Evolutionary conservation across 2,888 invertebrate species (phyloP), one percentile per base, ranked within the genome.

Genomic region (Cheilosia variabilis): DNA sequence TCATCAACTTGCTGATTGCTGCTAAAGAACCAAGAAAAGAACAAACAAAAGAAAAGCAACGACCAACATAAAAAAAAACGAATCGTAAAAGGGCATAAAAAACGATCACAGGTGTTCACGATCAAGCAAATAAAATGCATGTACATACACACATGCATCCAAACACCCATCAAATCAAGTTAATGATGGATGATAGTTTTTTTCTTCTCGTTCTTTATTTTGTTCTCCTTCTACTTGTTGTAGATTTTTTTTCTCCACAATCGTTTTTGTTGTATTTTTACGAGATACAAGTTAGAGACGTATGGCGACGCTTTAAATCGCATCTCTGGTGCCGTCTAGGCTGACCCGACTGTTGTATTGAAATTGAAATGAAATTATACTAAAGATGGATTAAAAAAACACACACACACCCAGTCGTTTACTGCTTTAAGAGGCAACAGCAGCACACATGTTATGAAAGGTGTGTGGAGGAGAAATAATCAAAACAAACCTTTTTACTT

Each of bases 101-200:
- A 87, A 84, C 82, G 87, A 83, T 88, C 89, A 89, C 89, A 89
- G 89, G 89, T 89, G 89, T 89, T 88, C 88, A 83, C 88, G 88
- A 89, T 88, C 88, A 78, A 84, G 86, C 88, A 86, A 76, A 87
- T 75, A 87, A 83, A 83, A 83, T 79, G 68, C 78, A 78, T 62
- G 45, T 34, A 78, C 75, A 63, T 52, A 68, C 72, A 47, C 45
- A 68, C 57, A 63, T 78, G 66, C 80, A 80, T 76, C 62, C 66
- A 80, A 87, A 87, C 80, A 87, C 86, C 72, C 81, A 87, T 87
- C 86, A 87, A 87, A 87, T 87, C 81, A 87, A 87, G 81, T 87
- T 81, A 86, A 80, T 81, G 84, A 71, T 76, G 71, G 57, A 80
- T 81, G 84, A 71, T 76, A 60, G 52, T 80, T 75, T 50, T 86